Evolutionary conservation across 1,140 invertebrate species (phyloP).

Genomic region (Apis dorsata): DNA sequence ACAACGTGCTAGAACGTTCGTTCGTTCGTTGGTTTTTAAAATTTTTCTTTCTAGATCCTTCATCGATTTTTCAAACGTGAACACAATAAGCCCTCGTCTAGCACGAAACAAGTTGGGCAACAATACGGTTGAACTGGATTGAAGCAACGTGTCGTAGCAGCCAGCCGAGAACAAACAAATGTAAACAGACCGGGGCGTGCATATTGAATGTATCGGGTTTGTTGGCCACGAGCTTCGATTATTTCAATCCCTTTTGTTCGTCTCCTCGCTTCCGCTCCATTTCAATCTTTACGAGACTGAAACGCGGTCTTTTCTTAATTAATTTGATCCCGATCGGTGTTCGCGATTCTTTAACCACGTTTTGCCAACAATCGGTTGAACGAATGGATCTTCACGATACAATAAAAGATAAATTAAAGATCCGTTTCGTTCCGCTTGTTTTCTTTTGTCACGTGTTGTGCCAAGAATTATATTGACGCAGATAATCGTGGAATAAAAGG

Average conservation of each 20-base stretch:
- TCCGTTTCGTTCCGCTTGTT: neutral
- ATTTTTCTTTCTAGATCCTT: neutral
- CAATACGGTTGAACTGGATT: slow-evolving; percentile 31
- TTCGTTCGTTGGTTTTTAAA: too few relatives aligned
- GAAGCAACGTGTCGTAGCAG: slow-evolving; percentile 35
- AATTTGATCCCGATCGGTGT: slow-evolving; percentile 1
- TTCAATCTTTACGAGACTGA: neutral
- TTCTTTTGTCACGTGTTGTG: too few relatives aligned
- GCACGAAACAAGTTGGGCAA: slow-evolving; percentile 29
- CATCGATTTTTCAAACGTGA: slow-evolving; percentile 2
- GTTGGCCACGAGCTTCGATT: slow-evolving; percentile 48
- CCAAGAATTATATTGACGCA: too few relatives aligned
- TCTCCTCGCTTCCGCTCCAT: slow-evolving; percentile 37
- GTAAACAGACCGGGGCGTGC: slow-evolving; percentile 53
- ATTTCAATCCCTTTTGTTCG: slow-evolving; percentile 54
- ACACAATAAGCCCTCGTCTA: slow-evolving; percentile 12
- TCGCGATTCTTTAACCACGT: neutral
- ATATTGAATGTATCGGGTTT: slow-evolving; percentile 57
- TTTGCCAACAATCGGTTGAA: neutral
- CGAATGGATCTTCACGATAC: neutral
- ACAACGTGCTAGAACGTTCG: too few relatives aligned
- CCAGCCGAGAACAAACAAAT: slow-evolving; percentile 56
- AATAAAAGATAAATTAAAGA: neutral
- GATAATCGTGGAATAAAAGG: too few relatives aligned
- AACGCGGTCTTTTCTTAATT: slow-evolving; percentile 26